A percentile compares a stretch with the other conserved stretches of the same genome.
Conservation (phyloP, 2,113 vertebrate genomes). For the Scytalopus superciliaris region DNA sequence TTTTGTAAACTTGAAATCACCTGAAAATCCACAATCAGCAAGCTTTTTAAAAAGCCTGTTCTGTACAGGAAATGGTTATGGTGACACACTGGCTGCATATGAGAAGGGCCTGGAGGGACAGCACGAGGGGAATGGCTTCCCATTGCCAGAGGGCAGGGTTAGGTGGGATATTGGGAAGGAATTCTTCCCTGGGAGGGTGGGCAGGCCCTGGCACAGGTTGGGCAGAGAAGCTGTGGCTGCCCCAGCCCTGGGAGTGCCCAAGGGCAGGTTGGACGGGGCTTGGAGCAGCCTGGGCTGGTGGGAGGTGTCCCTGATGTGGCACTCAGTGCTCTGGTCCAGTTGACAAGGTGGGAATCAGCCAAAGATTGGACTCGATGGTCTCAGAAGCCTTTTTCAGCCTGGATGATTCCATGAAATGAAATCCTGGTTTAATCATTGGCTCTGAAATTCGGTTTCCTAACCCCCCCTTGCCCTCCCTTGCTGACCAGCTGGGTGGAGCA, state of each 20-base stretch:
- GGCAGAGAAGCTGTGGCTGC: neutral
- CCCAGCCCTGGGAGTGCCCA: neutral
- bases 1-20: neutral
- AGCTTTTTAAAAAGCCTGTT: neutral
- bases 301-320: neutral
- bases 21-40: neutral
- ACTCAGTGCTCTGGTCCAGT: neutral
- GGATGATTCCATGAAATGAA: neutral
- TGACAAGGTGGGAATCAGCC: neutral
- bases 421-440: neutral
- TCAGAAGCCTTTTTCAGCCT: neutral
- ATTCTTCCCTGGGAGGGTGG: accelerated
- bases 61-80: neutral
- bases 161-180: accelerated
- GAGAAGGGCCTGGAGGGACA: neutral
- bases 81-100: accelerated
- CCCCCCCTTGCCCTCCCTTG: neutral
- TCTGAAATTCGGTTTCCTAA: neutral
- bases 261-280: neutral
- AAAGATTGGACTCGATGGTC: neutral
- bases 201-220: neutral
- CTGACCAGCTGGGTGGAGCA: neutral
- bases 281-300: accelerated
- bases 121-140: neutral
- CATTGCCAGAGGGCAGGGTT: neutral